Conservation (phyloP, 2,113 vertebrate genomes). For the Spheniscus mendiculus region DNA sequence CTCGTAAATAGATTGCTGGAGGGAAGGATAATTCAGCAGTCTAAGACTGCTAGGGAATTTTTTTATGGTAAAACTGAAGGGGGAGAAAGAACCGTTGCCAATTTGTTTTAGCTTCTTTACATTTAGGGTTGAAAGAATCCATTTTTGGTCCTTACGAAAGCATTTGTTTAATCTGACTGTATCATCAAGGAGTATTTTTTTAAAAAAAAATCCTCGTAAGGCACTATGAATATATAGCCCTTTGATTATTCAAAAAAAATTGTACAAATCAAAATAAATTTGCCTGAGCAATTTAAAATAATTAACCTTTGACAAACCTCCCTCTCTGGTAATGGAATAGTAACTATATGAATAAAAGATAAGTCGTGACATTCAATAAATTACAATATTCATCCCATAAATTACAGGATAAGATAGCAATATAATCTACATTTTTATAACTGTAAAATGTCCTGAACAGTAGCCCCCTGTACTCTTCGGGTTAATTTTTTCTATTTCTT, state of each 20-base stretch:
- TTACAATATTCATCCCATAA: constrained; percentile 79
- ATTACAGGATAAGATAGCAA: constrained; percentile 72
- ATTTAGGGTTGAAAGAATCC: constrained; percentile 2
- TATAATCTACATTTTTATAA: constrained; percentile 69
- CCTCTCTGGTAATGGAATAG: constrained; percentile 78
- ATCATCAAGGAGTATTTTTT: constrained; percentile 56
- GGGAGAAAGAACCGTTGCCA: background rate
- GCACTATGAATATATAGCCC: constrained; percentile 70
- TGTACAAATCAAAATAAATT: constrained; percentile 84
- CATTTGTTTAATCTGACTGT: constrained; percentile 62
- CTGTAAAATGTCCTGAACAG: constrained; percentile 58
- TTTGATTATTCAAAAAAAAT: constrained; percentile 79
- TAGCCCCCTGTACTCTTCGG: background rate
- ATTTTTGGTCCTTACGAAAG: constrained; percentile 35
- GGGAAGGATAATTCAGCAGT: constrained; percentile 10
- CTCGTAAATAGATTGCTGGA: constrained; percentile 31
- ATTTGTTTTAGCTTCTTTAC: background rate
- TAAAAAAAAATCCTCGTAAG: constrained; percentile 40
- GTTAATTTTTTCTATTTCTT: constrained; percentile 27
- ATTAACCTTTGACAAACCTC: constrained; percentile 85
- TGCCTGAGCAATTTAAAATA: constrained; percentile 82
- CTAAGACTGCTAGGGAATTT: background rate
- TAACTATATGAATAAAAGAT: constrained; percentile 86
- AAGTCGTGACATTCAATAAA: constrained; percentile 80
- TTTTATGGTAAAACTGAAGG: constrained; percentile 14